Evolutionary conservation across 2,113 vertebrate genomes (phyloP).

Genomic region (Heteronetta atricapilla): DNA sequence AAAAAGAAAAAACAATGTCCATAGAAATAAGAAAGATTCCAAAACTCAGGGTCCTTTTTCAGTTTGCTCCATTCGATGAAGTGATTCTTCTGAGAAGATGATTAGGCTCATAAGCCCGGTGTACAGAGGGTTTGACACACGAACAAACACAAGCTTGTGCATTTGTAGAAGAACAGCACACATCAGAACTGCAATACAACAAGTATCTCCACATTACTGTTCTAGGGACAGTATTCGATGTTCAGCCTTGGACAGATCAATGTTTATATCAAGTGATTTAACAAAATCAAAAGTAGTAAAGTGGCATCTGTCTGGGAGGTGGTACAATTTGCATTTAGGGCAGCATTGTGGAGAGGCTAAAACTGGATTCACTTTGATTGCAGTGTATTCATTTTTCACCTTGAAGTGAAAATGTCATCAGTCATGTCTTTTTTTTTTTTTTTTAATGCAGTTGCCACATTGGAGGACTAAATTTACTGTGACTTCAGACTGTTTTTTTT

Average conservation of each 20-base stretch:
- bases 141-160: conserved; percentile 52
- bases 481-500: neutral
- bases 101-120: conserved; percentile 61
- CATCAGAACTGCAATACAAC: conserved; percentile 66
- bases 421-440: neutral
- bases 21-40: conserved; percentile 58
- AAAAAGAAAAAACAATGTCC: conserved; percentile 61
- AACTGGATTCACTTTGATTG: neutral
- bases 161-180: conserved; percentile 17
- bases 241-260: conserved; percentile 45
- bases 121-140: conserved; percentile 53
- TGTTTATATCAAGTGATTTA: conserved; percentile 65
- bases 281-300: neutral
- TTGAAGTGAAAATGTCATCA: neutral
- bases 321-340: neutral
- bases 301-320: neutral
- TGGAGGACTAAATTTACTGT: neutral
- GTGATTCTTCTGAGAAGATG: conserved; percentile 71
- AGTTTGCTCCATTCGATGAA: conserved; percentile 66
- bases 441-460: neutral
- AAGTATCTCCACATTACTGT: conserved; percentile 58
- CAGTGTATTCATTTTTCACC: neutral
- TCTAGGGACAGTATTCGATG: conserved; percentile 4
- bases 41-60: conserved; percentile 65
- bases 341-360: neutral